These are phyloP conservation scores for Diachasmimorpha longicaudata DNA, from an alignment of 1,140 invertebrate species.

Conservation along the genomic window DNA sequence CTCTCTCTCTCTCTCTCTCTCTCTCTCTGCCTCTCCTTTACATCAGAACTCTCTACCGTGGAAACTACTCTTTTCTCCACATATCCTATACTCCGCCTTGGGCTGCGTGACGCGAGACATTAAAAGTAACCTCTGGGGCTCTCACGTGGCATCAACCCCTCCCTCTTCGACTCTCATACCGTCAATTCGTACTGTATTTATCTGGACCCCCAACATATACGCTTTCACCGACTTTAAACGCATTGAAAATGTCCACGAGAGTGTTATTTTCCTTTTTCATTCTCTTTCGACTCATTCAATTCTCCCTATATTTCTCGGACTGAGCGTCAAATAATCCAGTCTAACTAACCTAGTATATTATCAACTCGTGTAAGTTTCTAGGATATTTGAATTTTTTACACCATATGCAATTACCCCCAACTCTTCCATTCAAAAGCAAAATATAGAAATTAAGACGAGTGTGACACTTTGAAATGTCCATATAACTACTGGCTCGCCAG, in stretches of 20 bases:
- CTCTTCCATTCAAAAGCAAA: too few species aligned
- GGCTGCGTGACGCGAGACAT: slow-evolving; percentile 64
- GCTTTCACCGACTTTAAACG: not conserved
- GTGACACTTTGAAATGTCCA: too few species aligned
- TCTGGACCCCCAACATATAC: slow-evolving; percentile 17
- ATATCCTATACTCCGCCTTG: slow-evolving; percentile 42
- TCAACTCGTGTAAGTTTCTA: too few species aligned
- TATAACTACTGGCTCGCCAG: too few species aligned
- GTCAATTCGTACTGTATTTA: slow-evolving; percentile 37
- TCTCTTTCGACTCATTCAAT: too few species aligned
- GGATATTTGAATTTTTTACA: too few species aligned
- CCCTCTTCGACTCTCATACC: slow-evolving; percentile 31
- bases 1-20: slow-evolving; percentile 17
- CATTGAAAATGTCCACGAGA: not conserved
- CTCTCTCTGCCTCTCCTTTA: slow-evolving; percentile 31
- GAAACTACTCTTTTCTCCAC: not conserved
- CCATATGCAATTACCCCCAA: too few species aligned
- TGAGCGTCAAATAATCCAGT: too few species aligned
- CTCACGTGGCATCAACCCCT: slow-evolving; percentile 34
- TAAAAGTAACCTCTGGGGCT: slow-evolving; percentile 57
- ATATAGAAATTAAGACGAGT: too few species aligned
- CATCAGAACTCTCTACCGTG: slow-evolving; percentile 14
- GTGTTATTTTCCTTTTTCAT: too few species aligned
- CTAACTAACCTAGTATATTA: too few species aligned
- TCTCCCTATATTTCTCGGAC: too few species aligned